phyloP scores from a whole-genome alignment of 2,113 vertebrate species.

The Telmatochromis sp. region DNA sequence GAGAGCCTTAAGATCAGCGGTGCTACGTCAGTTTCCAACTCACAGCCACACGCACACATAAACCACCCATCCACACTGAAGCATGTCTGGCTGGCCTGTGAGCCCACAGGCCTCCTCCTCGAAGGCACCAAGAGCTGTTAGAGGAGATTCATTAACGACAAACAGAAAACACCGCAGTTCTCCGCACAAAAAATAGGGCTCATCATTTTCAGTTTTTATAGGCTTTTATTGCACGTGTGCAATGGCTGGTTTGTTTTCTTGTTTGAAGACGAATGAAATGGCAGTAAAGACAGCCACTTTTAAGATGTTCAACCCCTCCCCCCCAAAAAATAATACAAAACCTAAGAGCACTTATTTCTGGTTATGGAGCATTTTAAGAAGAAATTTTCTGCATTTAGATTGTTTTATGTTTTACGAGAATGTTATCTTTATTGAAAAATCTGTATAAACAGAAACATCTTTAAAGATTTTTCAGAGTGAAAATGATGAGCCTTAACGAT shows the following conservation, averaged over 20 bases:
- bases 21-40: background rate
- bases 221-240: background rate
- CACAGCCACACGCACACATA: background rate
- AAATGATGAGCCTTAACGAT: slow-evolving; percentile 35
- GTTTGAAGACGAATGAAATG: background rate
- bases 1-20: background rate
- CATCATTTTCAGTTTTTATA: background rate
- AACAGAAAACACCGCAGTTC: background rate
- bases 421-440: background rate
- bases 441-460: background rate
- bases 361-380: background rate
- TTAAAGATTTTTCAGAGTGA: background rate
- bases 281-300: background rate
- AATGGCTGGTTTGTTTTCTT: background rate
- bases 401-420: background rate
- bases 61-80: slow-evolving; percentile 15
- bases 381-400: background rate
- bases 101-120: background rate
- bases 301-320: background rate
- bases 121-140: background rate
- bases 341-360: background rate
- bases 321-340: background rate
- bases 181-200: background rate
- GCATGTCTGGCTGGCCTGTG: background rate
- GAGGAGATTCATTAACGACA: slow-evolving; percentile 1